Percentiles rank a stretch among this genome's conserved stretches.
These are phyloP conservation scores for Gonatopus flavifemur DNA, from an alignment of 1,140 invertebrate genomes.

Conservation along the genomic window DNA sequence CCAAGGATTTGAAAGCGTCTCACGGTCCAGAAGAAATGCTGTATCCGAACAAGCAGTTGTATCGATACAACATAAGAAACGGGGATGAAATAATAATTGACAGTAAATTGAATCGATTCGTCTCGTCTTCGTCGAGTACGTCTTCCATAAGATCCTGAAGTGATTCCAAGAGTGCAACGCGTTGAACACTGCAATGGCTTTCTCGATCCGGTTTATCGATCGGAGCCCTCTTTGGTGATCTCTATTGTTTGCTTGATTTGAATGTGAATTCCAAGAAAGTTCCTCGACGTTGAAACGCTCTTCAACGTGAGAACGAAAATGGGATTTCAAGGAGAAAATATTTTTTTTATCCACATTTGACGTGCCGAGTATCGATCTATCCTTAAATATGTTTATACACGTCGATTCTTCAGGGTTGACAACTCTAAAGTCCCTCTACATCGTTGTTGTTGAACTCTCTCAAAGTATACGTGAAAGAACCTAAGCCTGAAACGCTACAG, in stretches of 20 bases:
- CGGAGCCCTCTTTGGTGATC: too few species aligned
- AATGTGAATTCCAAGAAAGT: too few species aligned
- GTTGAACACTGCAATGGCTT: neutral
- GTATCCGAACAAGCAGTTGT: constrained; percentile 83
- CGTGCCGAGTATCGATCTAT: constrained; percentile 6
- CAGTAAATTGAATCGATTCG: constrained; percentile 62
- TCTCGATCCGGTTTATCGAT: neutral
- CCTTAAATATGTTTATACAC: constrained; percentile 18
- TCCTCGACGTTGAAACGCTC: neutral
- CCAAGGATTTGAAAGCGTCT: constrained; percentile 56
- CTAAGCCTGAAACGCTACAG: too few species aligned
- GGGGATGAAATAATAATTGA: constrained; percentile 91
- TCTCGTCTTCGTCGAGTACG: constrained; percentile 42
- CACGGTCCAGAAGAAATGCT: constrained; percentile 83
- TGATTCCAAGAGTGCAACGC: constrained; percentile 23
- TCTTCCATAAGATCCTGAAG: constrained; percentile 55
- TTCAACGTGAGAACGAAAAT: constrained; percentile 7
- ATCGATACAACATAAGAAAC: constrained; percentile 87
- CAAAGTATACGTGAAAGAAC: too few species aligned
- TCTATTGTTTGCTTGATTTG: constrained; percentile 13
- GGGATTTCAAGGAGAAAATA: neutral
- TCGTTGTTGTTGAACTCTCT: too few species aligned
- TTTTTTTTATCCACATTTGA: constrained; percentile 2
- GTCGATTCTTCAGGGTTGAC: constrained; percentile 26
- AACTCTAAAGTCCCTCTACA: too few species aligned